These are phyloP conservation scores for Trichopria drosophilae DNA, from an alignment of 2,888 invertebrate genomes.

Conservation along the genomic window DNA sequence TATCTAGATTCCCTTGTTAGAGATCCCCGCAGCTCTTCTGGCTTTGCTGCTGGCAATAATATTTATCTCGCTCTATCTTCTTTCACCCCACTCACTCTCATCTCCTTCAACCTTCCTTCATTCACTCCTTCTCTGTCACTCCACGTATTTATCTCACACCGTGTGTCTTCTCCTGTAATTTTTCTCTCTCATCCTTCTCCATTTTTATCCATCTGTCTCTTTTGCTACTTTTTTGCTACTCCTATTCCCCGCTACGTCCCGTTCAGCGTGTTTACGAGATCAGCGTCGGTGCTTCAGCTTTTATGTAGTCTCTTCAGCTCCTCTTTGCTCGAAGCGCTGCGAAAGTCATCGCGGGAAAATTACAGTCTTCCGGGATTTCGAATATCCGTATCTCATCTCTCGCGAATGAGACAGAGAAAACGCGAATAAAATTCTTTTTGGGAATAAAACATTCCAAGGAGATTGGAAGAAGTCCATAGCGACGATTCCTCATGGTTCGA, in stretches of 20 bases:
- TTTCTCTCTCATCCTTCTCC: neutral
- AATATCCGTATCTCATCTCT: neutral
- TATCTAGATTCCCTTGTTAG: constrained; percentile 13
- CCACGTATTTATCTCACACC: too few relatives aligned
- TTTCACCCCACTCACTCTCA: constrained; percentile 12
- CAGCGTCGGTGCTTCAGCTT: constrained; percentile 8
- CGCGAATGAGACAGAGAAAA: constrained; percentile 1
- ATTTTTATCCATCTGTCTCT: constrained; percentile 2
- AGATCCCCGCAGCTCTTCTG: constrained; percentile 19
- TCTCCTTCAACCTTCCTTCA: neutral
- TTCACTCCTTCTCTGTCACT: too few relatives aligned
- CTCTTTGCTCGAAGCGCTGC: neutral
- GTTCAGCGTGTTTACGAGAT: constrained; percentile 24
- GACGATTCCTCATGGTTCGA: too few relatives aligned
- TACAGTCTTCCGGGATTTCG: constrained; percentile 27
- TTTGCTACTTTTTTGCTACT: constrained; percentile 4
- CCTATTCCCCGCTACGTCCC: neutral
- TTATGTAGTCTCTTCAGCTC: neutral
- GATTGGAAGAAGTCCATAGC: too few relatives aligned
- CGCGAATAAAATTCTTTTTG: too few relatives aligned
- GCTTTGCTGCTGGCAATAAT: neutral
- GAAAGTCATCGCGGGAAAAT: constrained; percentile 12
- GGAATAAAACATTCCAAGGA: too few relatives aligned
- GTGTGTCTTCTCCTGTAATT: constrained; percentile 5
- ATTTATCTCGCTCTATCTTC: constrained; percentile 12